These are phyloP conservation scores for Taphrorychus bicolor DNA, from an alignment of 2,888 invertebrate genomes.

Conservation along the genomic window DNA sequence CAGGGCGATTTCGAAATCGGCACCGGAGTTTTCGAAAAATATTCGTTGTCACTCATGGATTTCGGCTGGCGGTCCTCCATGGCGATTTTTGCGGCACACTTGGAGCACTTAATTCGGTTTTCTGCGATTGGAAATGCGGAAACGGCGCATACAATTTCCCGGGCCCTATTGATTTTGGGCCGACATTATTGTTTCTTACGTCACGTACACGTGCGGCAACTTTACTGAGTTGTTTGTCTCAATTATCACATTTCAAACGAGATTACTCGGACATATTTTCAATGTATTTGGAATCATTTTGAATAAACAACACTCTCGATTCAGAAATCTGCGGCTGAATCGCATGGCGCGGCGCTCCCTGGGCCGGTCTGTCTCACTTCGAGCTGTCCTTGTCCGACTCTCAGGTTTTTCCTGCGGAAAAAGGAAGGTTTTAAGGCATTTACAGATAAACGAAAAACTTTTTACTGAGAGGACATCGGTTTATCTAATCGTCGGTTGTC, in stretches of 20 bases:
- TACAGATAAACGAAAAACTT: not conserved
- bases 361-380: constrained; percentile 17
- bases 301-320: constrained; percentile 16
- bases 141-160: constrained; percentile 22
- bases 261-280: constrained; percentile 29
- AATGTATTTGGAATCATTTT: constrained; percentile 13
- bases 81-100: not conserved
- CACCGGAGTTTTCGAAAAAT: constrained; percentile 58
- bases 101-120: not conserved
- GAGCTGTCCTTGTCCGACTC: constrained; percentile 14
- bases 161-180: constrained; percentile 27
- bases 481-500: constrained; percentile 21
- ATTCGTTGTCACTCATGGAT: constrained; percentile 46
- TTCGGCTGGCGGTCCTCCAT: not conserved
- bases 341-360: constrained; percentile 20
- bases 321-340: constrained; percentile 7
- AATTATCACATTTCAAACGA: constrained; percentile 17
- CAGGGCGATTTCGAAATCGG: constrained; percentile 57
- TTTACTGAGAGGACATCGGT: not conserved
- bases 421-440: not conserved
- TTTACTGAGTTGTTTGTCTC: constrained; percentile 13
- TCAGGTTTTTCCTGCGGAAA: constrained; percentile 3
- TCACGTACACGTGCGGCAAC: constrained; percentile 4
- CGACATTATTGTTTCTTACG: constrained; percentile 9
- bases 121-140: not conserved